Percentiles rank a stretch among this genome's conserved stretches.
Evolutionary conservation across 2,888 invertebrate genomes (phyloP).

Genomic region (Gisinianus flammeolus): DNA sequence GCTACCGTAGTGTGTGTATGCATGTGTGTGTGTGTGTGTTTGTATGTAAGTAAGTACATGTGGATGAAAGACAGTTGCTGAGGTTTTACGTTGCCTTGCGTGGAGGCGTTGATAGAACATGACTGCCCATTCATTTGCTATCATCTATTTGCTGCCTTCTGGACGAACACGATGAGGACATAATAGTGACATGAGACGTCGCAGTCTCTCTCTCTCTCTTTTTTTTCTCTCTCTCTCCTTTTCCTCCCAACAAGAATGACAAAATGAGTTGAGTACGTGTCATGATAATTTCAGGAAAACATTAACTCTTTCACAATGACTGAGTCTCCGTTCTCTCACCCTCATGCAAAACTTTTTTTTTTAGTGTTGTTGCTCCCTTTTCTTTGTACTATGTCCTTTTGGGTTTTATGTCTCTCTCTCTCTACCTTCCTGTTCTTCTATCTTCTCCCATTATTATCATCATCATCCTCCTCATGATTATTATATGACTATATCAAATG

Average conservation of each 20-base stretch:
- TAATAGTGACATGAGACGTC: neutral
- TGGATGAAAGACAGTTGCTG: neutral
- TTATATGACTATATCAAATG: neutral
- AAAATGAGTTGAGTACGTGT: conserved; percentile 43
- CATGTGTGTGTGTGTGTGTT: neutral
- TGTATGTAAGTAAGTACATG: neutral
- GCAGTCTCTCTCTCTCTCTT: neutral
- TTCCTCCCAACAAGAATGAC: conserved; percentile 25
- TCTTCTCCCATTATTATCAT: neutral
- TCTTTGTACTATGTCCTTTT: neutral
- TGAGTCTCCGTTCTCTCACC: conserved; percentile 27
- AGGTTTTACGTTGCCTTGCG: conserved; percentile 27
- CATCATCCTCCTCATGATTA: neutral
- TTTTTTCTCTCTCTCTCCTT: conserved; percentile 13
- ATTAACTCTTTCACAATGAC: conserved; percentile 47
- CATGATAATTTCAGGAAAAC: conserved; percentile 46
- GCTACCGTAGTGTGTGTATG: neutral
- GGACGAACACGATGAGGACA: conserved; percentile 1
- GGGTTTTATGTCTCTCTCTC: neutral
- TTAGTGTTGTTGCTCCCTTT: conserved; percentile 27
- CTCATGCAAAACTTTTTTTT: conserved; percentile 31
- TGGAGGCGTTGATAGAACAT: conserved; percentile 53
- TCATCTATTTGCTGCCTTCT: conserved; percentile 9
- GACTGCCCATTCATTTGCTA: conserved; percentile 52
- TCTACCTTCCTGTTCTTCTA: conserved; percentile 13